These are phyloP conservation scores for Phrynosoma platyrhinos DNA, from an alignment of 2,113 vertebrate species.

Conservation along the genomic window DNA sequence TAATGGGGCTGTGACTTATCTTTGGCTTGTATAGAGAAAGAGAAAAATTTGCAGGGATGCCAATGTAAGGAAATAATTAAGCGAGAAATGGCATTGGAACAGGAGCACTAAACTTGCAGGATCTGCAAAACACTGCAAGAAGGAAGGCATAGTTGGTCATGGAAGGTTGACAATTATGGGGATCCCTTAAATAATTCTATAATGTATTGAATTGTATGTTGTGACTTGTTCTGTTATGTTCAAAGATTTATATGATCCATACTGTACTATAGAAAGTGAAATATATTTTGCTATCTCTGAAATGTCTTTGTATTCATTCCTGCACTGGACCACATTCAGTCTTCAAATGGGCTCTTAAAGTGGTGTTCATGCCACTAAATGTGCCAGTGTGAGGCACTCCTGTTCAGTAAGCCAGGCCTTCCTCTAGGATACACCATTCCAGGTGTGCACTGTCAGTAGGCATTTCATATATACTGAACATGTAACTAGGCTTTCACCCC, in stretches of 20 bases:
- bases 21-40: background rate
- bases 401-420: background rate
- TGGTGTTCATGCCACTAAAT: background rate
- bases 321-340: background rate
- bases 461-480: no score
- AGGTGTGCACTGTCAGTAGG: no score
- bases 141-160: background rate
- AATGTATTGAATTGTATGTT: background rate
- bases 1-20: background rate
- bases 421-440: no score
- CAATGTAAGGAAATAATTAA: background rate
- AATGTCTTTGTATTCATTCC: conserved; percentile 7
- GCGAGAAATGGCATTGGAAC: no score
- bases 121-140: background rate
- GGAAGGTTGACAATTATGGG: background rate
- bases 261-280: conserved; percentile 61
- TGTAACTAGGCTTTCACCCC: no score
- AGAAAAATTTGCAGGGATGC: background rate
- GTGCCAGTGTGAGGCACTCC: background rate
- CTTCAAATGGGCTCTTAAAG: background rate
- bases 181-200: background rate
- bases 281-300: conserved; percentile 72
- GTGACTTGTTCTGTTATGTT: background rate
- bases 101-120: background rate
- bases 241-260: conserved; percentile 49